A percentile compares a stretch with the other conserved stretches of the same genome.
These are phyloP conservation scores for Lithobates sylvaticus DNA, from an alignment of 2,797 vertebrate species.

Conservation along the genomic window DNA sequence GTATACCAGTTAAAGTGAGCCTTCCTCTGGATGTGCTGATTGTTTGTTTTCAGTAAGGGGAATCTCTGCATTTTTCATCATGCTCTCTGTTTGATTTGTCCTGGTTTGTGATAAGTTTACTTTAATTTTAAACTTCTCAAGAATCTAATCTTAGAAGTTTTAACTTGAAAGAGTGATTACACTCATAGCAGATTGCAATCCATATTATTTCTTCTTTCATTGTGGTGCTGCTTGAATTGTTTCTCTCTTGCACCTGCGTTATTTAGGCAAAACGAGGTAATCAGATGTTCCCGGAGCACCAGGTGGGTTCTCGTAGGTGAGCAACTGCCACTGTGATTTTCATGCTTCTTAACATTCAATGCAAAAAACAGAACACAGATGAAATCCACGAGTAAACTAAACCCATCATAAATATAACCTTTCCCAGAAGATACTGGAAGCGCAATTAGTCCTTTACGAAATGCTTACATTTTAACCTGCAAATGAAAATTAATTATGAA, in stretches of 20 bases:
- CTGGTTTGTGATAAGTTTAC: background rate
- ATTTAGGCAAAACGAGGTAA: slow-evolving; percentile 35
- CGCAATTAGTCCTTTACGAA: slow-evolving; percentile 32
- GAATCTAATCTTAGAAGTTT: background rate
- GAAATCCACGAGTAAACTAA: slow-evolving; percentile 37
- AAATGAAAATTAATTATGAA: slow-evolving; percentile 53
- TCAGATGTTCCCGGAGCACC: slow-evolving; percentile 28
- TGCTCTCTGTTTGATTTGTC: too few relatives aligned
- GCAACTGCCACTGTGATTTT: slow-evolving; percentile 44
- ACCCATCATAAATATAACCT: slow-evolving; percentile 34
- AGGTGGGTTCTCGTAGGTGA: slow-evolving; percentile 32
- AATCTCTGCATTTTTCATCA: background rate
- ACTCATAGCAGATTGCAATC: background rate
- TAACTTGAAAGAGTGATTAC: slow-evolving; percentile 6
- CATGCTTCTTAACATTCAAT: slow-evolving; percentile 23
- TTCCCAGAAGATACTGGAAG: slow-evolving; percentile 1
- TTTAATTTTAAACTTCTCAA: background rate
- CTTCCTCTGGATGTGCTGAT: background rate
- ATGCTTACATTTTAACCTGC: slow-evolving; percentile 45
- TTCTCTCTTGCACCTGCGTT: slow-evolving; percentile 2
- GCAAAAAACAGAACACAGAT: slow-evolving; percentile 15
- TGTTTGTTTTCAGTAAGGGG: too few relatives aligned
- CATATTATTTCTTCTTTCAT: slow-evolving; percentile 13
- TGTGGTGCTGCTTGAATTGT: background rate
- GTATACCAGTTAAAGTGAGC: too few relatives aligned